Percentiles rank a stretch among this genome's conserved stretches.
Conservation (phyloP, 1,140 invertebrate species). For the Diachasma alloeum region DNA sequence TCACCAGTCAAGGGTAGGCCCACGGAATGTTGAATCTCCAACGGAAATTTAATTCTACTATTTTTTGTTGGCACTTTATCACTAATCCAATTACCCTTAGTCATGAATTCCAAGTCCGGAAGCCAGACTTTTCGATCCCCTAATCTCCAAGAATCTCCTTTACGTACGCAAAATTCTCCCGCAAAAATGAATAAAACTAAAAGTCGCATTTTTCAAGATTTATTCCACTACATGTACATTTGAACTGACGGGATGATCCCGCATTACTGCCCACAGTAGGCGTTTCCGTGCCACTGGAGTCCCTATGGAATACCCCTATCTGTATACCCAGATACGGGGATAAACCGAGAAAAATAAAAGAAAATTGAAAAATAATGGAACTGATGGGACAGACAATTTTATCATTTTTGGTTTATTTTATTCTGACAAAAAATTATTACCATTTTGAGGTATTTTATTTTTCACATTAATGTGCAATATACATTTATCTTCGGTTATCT, state of each 20-base stretch:
- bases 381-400: neutral
- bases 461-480: constrained; percentile 1
- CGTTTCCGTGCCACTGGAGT: neutral
- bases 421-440: neutral
- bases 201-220: neutral
- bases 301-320: neutral
- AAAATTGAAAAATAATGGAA: neutral
- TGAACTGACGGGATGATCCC: neutral
- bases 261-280: neutral
- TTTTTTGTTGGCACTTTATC: constrained; percentile 40
- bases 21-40: constrained; percentile 48
- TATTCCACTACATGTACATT: neutral
- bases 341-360: neutral
- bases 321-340: neutral
- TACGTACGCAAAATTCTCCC: neutral
- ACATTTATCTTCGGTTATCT: neutral
- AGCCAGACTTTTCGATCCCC: constrained; percentile 51
- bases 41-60: constrained; percentile 50
- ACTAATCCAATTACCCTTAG: constrained; percentile 49
- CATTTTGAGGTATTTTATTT: neutral
- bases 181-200: neutral
- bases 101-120: constrained; percentile 54
- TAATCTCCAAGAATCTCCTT: constrained; percentile 5
- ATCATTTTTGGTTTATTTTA: neutral
- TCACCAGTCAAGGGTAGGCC: constrained; percentile 38